Evolutionary conservation across 2,797 vertebrate genomes (phyloP).

Genomic region (Ctenopoma multispine): DNA sequence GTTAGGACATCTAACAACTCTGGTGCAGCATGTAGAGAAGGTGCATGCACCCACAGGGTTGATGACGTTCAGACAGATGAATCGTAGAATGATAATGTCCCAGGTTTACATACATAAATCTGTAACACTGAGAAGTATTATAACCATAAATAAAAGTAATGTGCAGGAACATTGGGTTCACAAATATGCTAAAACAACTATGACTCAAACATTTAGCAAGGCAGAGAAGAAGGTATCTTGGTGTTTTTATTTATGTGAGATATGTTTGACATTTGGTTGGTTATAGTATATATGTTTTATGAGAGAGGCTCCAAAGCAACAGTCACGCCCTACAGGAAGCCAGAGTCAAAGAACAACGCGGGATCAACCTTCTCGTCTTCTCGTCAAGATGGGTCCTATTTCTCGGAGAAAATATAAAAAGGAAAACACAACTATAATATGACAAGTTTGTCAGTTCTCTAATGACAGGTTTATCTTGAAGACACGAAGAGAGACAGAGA

Average conservation of each 20-base stretch:
- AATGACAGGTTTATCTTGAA: conserved; percentile 77
- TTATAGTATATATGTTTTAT: neutral
- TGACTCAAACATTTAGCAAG: conserved; percentile 11
- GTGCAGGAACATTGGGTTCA: neutral
- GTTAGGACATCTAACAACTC: conserved; percentile 51
- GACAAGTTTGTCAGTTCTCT: conserved; percentile 56
- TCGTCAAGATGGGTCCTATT: conserved; percentile 23
- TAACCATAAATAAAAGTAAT: conserved; percentile 9
- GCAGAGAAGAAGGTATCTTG: neutral
- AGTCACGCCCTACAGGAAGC: conserved; percentile 43
- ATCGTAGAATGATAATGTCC: neutral
- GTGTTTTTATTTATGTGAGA: conserved; percentile 21
- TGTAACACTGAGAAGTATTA: neutral
- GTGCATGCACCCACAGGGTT: conserved; percentile 13
- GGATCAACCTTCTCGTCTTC: conserved; percentile 15
- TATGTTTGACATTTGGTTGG: conserved; percentile 17
- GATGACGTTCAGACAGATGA: conserved; percentile 4
- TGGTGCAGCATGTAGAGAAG: conserved; percentile 14
- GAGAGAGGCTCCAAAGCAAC: conserved; percentile 15
- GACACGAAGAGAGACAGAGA: conserved; percentile 72
- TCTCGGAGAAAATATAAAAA: conserved; percentile 40
- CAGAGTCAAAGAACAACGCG: neutral
- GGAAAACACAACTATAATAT: conserved; percentile 51
- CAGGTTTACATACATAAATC: conserved; percentile 15
- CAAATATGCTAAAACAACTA: conserved; percentile 19